Conservation (phyloP, 2,797 vertebrate species). For the Centroberyx gerrardi region DNA sequence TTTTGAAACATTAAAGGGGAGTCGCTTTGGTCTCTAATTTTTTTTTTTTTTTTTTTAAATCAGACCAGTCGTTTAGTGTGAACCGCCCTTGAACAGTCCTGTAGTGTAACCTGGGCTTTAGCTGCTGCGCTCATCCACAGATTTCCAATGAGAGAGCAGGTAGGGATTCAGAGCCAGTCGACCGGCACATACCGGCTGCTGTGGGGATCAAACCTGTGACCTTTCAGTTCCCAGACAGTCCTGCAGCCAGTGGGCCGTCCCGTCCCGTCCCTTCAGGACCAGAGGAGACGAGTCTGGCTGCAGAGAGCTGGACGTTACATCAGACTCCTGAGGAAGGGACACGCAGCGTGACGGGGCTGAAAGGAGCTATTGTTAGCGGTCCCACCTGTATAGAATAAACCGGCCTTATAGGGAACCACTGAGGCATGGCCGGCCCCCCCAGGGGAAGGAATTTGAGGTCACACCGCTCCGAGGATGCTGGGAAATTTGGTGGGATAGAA, state of each 20-base stretch:
- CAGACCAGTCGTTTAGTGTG: no score
- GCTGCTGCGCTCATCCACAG: no score
- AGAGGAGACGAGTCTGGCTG: background rate
- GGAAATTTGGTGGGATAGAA: slow-evolving; percentile 62
- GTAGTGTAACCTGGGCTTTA: no score
- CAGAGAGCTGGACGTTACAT: slow-evolving; percentile 44
- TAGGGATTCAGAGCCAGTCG: no score
- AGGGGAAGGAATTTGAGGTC: slow-evolving; percentile 76
- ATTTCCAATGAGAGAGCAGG: no score
- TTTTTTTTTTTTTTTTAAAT: no score
- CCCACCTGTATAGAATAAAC: slow-evolving; percentile 78
- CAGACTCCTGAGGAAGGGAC: slow-evolving; percentile 48
- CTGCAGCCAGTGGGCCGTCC: background rate
- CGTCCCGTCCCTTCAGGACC: background rate
- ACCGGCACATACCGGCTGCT: background rate
- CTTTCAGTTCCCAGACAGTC: background rate
- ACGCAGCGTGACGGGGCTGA: slow-evolving; percentile 59
- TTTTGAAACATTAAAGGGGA: no score
- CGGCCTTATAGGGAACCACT: slow-evolving; percentile 66
- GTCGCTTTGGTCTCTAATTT: no score
- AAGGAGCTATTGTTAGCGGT: slow-evolving; percentile 73
- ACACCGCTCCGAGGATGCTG: slow-evolving; percentile 60
- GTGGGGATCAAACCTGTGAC: background rate
- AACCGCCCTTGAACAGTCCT: no score
- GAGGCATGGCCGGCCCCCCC: slow-evolving; percentile 53